Evolutionary conservation across 2,888 invertebrate species (phyloP).

Genomic region (Hyalella azteca): DNA sequence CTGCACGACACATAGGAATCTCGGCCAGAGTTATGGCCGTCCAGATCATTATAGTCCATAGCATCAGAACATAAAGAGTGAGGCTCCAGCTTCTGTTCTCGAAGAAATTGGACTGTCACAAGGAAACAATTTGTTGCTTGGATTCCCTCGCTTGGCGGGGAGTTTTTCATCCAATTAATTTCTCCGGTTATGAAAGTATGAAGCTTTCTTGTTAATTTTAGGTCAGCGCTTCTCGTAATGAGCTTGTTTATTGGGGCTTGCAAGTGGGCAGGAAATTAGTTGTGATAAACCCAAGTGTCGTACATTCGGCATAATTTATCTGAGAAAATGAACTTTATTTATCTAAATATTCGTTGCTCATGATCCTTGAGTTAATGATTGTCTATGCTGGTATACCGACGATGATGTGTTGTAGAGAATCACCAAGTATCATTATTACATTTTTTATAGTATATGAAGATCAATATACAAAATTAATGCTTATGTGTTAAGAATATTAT

Average conservation of each 20-base stretch:
- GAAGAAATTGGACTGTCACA: slow-evolving; percentile 31
- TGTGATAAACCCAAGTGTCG: not conserved
- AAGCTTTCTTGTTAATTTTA: slow-evolving; percentile 5
- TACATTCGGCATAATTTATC: no score
- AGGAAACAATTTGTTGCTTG: slow-evolving; percentile 35
- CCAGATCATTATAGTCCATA: slow-evolving; percentile 26
- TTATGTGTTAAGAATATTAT: no score
- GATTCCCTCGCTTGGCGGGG: not conserved
- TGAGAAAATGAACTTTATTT: no score
- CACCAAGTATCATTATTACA: no score
- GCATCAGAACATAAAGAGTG: slow-evolving; percentile 16
- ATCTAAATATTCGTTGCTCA: no score
- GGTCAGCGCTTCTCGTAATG: not conserved
- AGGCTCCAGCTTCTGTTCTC: slow-evolving; percentile 9
- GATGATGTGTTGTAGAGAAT: no score
- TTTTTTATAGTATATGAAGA: no score
- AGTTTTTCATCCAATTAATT: slow-evolving; percentile 9
- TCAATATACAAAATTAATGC: no score
- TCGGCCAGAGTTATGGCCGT: slow-evolving; percentile 11
- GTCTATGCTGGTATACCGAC: no score
- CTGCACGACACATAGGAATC: slow-evolving; percentile 19
- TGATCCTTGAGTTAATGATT: no score
- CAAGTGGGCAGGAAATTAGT: not conserved
- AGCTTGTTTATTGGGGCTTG: not conserved
- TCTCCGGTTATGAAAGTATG: not conserved